Conservation (phyloP, 2,888 invertebrate species). For the Acheta domesticus region DNA sequence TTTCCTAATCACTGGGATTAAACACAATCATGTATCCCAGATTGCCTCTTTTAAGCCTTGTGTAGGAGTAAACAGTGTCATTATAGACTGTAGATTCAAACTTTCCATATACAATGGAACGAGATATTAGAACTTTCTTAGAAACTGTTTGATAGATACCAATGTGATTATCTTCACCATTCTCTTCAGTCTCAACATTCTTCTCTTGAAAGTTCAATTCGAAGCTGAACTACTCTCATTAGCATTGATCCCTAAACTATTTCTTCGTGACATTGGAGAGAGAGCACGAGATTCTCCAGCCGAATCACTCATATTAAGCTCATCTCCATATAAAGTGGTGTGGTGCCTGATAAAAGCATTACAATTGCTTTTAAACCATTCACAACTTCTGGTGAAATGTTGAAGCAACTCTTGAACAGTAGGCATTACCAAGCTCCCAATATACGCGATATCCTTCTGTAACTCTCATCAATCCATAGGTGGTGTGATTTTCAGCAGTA, state of each 20-base stretch:
- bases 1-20: constrained; percentile 57
- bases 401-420: constrained; percentile 32
- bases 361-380: constrained; percentile 62
- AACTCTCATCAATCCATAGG: constrained; percentile 26
- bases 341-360: constrained; percentile 72
- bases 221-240: background rate
- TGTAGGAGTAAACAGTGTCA: constrained; percentile 60
- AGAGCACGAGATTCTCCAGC: constrained; percentile 38
- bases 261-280: constrained; percentile 43
- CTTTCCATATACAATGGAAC: constrained; percentile 64
- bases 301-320: constrained; percentile 49
- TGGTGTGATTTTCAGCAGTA: constrained; percentile 36
- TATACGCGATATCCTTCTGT: constrained; percentile 48
- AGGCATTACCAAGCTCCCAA: constrained; percentile 44
- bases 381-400: constrained; percentile 48
- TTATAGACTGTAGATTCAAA: constrained; percentile 45
- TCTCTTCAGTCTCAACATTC: constrained; percentile 40
- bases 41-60: constrained; percentile 69
- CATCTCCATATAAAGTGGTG: constrained; percentile 60
- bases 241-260: constrained; percentile 23
- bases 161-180: constrained; percentile 40
- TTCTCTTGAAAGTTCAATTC: constrained; percentile 32
- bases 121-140: constrained; percentile 50
- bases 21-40: constrained; percentile 71
- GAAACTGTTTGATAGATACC: constrained; percentile 47